Evolutionary conservation across 2,113 vertebrate genomes (phyloP).

Genomic region (Phylloscopus whistleri): DNA sequence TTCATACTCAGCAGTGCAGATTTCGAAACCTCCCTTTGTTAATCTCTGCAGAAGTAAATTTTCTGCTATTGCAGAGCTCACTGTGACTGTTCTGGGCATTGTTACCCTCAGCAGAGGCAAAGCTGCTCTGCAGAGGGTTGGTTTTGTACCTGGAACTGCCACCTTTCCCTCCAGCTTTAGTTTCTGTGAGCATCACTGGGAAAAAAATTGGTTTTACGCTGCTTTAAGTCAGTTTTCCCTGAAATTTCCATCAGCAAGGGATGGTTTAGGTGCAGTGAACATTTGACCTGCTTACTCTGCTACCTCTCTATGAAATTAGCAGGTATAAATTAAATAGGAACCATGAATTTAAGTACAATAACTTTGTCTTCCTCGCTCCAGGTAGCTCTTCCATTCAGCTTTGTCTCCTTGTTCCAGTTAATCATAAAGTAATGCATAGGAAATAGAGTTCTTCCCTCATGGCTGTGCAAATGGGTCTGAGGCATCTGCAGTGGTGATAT

Average conservation of each 20-base stretch:
- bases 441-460: background rate
- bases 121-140: background rate
- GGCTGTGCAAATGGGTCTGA: background rate
- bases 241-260: background rate
- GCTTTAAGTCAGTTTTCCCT: background rate
- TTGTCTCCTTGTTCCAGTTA: background rate
- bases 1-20: conserved; percentile 38
- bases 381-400: background rate
- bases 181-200: background rate
- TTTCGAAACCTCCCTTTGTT: conserved; percentile 62
- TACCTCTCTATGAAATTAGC: background rate
- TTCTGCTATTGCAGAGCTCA: conserved; percentile 45
- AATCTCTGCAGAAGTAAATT: conserved; percentile 58
- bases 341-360: background rate
- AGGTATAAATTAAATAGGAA: background rate
- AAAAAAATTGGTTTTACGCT: background rate
- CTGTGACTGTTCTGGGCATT: background rate
- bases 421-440: background rate
- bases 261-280: background rate
- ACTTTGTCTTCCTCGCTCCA: background rate
- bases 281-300: background rate
- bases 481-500: background rate
- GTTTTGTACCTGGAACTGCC: background rate
- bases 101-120: background rate
- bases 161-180: background rate